These are phyloP conservation scores for Dryobates pubescens DNA, from an alignment of 2,797 vertebrate genomes.

Conservation along the genomic window DNA sequence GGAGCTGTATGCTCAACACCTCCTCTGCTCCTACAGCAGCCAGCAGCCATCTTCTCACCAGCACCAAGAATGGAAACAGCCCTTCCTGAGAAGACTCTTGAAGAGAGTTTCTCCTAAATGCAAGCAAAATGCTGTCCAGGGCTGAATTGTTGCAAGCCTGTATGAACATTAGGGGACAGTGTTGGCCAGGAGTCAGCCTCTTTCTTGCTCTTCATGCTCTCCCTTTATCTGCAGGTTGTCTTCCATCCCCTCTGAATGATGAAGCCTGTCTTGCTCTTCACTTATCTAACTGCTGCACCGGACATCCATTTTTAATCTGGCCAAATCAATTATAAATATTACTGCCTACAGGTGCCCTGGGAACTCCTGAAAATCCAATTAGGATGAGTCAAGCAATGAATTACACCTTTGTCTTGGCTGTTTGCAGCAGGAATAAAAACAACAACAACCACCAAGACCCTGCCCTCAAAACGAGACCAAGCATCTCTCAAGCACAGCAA, in stretches of 20 bases:
- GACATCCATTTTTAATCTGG: conserved; percentile 69
- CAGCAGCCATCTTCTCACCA: background rate
- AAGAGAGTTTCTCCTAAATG: background rate
- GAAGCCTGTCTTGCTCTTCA: background rate
- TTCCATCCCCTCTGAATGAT: background rate
- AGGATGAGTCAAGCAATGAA: conserved; percentile 32
- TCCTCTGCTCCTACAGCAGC: background rate
- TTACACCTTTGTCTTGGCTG: conserved; percentile 63
- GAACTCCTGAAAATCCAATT: conserved; percentile 70
- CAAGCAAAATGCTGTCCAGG: background rate
- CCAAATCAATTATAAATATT: conserved; percentile 72
- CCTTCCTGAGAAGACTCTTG: background rate
- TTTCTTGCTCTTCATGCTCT: background rate
- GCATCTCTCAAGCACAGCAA: background rate
- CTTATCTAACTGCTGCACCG: conserved; percentile 43
- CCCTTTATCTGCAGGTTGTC: background rate
- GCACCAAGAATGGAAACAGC: background rate
- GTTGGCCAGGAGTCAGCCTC: conserved; percentile 36
- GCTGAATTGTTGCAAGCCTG: conserved; percentile 41
- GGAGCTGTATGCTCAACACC: background rate
- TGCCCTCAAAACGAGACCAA: conserved; percentile 3
- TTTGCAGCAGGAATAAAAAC: background rate
- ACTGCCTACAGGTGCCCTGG: conserved; percentile 63
- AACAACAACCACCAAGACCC: background rate
- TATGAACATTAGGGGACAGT: conserved; percentile 66